Evolutionary conservation across 2,888 invertebrate species (phyloP).

Genomic region (Cheilosia vernalis): DNA sequence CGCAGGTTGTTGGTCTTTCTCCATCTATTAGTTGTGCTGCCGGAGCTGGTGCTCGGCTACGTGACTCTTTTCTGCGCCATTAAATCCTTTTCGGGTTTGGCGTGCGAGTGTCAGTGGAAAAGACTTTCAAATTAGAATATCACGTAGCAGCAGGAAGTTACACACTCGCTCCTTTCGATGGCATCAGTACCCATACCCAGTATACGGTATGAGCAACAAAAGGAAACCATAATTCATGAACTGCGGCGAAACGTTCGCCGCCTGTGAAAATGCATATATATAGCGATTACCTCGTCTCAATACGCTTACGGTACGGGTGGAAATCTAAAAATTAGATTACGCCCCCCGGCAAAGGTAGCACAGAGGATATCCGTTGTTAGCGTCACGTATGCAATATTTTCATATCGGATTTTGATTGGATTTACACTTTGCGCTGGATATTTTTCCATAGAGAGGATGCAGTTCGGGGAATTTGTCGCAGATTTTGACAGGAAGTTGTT

Average conservation of each 20-base stretch:
- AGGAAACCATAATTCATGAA: conserved; percentile 65
- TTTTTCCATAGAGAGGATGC: conserved; percentile 2
- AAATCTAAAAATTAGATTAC: conserved; percentile 23
- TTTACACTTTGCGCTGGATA: conserved; percentile 22
- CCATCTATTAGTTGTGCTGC: conserved; percentile 22
- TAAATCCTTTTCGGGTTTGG: conserved; percentile 59
- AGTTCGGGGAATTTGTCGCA: neutral
- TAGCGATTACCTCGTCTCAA: conserved; percentile 55
- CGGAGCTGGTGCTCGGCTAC: conserved; percentile 27
- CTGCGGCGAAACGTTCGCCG: conserved; percentile 33
- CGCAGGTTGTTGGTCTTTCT: conserved; percentile 50
- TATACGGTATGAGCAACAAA: conserved; percentile 32
- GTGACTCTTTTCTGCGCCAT: conserved; percentile 57
- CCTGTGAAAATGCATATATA: conserved; percentile 43
- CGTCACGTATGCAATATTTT: conserved; percentile 68
- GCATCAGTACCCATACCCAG: neutral
- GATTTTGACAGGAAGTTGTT: neutral
- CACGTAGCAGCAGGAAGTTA: conserved; percentile 70
- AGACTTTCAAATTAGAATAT: conserved; percentile 68
- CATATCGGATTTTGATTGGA: conserved; percentile 66
- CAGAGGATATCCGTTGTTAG: conserved; percentile 37
- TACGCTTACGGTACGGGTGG: conserved; percentile 3
- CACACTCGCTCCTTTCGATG: conserved; percentile 16
- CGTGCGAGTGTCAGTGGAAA: conserved; percentile 42
- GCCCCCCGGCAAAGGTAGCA: conserved; percentile 6